phyloP scores from a whole-genome alignment of 2,113 vertebrate species.

The Cervus canadensis region DNA sequence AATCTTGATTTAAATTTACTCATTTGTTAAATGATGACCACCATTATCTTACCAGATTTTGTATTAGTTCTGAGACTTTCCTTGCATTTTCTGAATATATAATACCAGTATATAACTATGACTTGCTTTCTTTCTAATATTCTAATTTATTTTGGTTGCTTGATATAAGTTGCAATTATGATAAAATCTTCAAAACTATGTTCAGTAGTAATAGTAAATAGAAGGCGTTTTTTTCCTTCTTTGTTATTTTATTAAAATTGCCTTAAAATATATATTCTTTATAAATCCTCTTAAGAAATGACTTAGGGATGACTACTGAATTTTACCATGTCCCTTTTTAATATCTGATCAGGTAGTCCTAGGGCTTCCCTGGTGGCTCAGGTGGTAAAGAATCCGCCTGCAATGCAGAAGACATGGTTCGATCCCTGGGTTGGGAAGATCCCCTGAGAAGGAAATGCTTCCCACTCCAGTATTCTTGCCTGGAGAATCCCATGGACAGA shows the following conservation, averaged over 20 bases:
- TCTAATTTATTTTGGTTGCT: neutral
- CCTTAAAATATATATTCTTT: neutral
- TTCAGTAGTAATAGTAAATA: neutral
- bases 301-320: conserved; percentile 10
- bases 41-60: neutral
- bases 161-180: neutral
- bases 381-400: neutral
- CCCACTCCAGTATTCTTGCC: neutral
- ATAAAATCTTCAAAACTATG: conserved; percentile 1
- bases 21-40: neutral
- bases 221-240: neutral
- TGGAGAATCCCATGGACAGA: neutral
- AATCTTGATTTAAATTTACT: neutral
- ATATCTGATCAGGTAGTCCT: neutral
- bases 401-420: neutral
- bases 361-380: neutral
- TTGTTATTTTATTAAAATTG: conserved; percentile 19
- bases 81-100: neutral
- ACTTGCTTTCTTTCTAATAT: conserved; percentile 11
- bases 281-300: conserved; percentile 34
- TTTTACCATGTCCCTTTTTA: conserved; percentile 26
- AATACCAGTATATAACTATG: neutral
- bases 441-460: neutral
- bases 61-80: neutral
- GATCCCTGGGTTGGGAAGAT: neutral